Base-by-base conservation (phyloP, 2,888 invertebrate genomes). In the Mesorhabditis sp. region DNA sequence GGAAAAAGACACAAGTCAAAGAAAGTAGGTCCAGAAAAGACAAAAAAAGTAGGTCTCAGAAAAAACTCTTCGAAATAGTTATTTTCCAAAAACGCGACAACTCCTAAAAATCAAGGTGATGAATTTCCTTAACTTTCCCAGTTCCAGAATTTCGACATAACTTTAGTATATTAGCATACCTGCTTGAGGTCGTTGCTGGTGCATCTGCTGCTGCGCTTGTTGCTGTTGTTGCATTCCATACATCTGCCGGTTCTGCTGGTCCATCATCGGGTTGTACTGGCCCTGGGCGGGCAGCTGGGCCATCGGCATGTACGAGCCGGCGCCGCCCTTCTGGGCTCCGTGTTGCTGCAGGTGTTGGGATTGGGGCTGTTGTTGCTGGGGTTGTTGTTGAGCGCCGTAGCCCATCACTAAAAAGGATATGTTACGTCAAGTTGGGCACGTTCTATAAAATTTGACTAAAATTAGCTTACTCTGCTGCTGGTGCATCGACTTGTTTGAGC, bases 391-490 rank as follows among this genome's bases (percentile, higher is more conserved):
- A 0, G 41, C 42, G 7, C 41, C 62, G 4, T 67, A 45, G 43
- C 6, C 41, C 44, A 64, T 58, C 43, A 15, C 42, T 43, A 13
- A 87, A 73, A 28, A 28, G 28, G 28, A 28, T 28, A 28, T 2
- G 28, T 28, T 28, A 2, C 28, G 28, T 28, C 28, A 28, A 28
- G 28, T 28, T 28, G 28, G 28, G 28, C 28, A 28, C 28, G 28
- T 28, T 28, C 28, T 1, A 28, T 28, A 28, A 28, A 28, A 1
- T 28, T 28, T 28, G 1, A 1, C 28, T 28, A 28, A 28, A 28
- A 28, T 28, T 28, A 28, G 28, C 28, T 89, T 90, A 83, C 90
- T 89, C 2, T 89, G 89, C 62, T 72, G 76, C 42, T 71, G 73
- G 28, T 45, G n/a, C 41, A 43, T 15, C 42, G n/a, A 45, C 74